Evolutionary conservation across 2,888 invertebrate species (phyloP).

Genomic region (Synergus umbraculus): DNA sequence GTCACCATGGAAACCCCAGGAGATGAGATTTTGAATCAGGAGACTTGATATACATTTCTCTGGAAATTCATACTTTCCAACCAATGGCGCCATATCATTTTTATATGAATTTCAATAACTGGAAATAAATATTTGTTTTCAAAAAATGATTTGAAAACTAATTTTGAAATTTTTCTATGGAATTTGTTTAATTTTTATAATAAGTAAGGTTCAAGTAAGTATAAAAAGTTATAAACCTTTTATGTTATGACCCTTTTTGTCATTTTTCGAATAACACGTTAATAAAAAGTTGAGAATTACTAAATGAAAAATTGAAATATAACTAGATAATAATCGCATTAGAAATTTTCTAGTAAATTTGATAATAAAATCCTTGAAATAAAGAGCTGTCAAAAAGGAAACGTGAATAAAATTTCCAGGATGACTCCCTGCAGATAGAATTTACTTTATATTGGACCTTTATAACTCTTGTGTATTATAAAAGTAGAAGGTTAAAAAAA

Average conservation of each 20-base stretch:
- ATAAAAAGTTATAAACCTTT: no score
- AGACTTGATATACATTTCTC: neutral
- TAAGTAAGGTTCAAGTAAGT: no score
- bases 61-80: neutral
- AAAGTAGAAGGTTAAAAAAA: slow-evolving; percentile 29
- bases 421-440: slow-evolving; percentile 3
- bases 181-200: no score
- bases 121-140: no score
- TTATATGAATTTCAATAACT: neutral
- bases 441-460: slow-evolving; percentile 8
- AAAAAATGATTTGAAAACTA: no score
- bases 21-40: slow-evolving; percentile 30
- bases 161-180: no score
- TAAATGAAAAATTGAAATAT: no score
- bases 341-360: no score
- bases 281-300: no score
- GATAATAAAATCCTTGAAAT: neutral
- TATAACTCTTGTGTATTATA: slow-evolving; percentile 23
- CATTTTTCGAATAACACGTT: no score
- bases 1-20: slow-evolving; percentile 65
- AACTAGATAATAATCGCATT: no score
- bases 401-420: neutral
- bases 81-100: neutral
- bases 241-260: no score
- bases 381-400: neutral